phyloP scores from a whole-genome alignment of 2,888 invertebrate species.

The Chirona hameri region DNA sequence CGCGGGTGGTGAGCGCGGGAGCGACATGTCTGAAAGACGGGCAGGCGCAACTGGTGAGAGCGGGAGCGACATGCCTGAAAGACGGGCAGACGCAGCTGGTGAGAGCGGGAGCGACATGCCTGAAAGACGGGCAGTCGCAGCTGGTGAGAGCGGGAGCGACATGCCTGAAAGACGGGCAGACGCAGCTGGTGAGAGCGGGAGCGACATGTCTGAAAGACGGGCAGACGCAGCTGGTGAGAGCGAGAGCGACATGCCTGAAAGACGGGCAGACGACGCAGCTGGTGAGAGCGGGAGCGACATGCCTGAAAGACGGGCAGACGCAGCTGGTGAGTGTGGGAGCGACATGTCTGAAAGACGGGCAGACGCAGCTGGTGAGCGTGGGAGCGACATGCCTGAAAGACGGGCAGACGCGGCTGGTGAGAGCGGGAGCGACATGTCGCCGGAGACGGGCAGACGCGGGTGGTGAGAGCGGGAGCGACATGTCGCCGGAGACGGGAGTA shows the following conservation, averaged over 20 bases:
- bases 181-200: constrained; percentile 54
- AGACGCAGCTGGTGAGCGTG: constrained; percentile 44
- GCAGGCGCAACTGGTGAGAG: not conserved
- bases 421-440: constrained; percentile 55
- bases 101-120: constrained; percentile 54
- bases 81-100: not conserved
- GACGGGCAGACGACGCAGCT: not conserved
- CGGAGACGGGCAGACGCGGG: not conserved
- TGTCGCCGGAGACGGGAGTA: too few relatives aligned
- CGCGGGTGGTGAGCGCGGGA: constrained; percentile 54
- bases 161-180: constrained; percentile 13
- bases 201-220: constrained; percentile 45
- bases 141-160: constrained; percentile 54
- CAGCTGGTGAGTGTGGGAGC: constrained; percentile 56
- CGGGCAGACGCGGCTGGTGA: not conserved
- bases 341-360: constrained; percentile 33
- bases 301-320: not conserved
- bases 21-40: constrained; percentile 45
- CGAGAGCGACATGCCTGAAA: constrained; percentile 54
- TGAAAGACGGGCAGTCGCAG: not conserved
- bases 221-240: not conserved
- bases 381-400: constrained; percentile 52
- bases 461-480: not conserved
- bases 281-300: constrained; percentile 54
- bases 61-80: constrained; percentile 54